Percentiles rank a stretch among this genome's conserved stretches.
These are phyloP conservation scores for Coptodon rendalli DNA, from an alignment of 2,113 vertebrate species.

Conservation along the genomic window DNA sequence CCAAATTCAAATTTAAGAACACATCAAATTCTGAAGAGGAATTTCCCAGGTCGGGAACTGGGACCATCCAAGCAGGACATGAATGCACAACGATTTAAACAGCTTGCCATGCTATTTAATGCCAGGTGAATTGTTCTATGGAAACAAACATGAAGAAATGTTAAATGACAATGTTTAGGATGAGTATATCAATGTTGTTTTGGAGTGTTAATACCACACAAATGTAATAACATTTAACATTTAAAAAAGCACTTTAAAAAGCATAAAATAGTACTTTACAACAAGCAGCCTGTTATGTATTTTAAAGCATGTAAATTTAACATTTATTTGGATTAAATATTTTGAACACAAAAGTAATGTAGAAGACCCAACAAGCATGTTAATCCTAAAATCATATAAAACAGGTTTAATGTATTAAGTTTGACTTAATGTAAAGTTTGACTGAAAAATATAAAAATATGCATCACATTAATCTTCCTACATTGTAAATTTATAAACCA, in stretches of 20 bases:
- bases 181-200: not conserved
- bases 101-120: not conserved
- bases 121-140: not conserved
- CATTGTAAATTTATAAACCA: not conserved
- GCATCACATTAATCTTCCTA: not conserved
- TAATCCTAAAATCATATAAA: not conserved
- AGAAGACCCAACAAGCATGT: too few species aligned
- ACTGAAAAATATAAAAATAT: not conserved
- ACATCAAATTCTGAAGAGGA: not conserved
- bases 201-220: not conserved
- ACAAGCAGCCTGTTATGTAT: not conserved
- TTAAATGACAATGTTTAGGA: not conserved
- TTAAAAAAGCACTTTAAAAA: not conserved
- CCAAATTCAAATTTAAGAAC: not conserved
- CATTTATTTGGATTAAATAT: not conserved
- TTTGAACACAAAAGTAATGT: not conserved
- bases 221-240: not conserved
- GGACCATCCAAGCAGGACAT: not conserved
- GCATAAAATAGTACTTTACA: not conserved
- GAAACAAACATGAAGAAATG: not conserved
- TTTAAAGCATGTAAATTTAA: not conserved
- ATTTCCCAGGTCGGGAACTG: not conserved
- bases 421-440: not conserved
- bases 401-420: fast-evolving
- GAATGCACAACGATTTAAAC: not conserved